A percentile compares a stretch with the other conserved stretches of the same genome.
These are phyloP conservation scores for Neoitamus cyanurus DNA, from an alignment of 2,888 invertebrate genomes.

Conservation along the genomic window DNA sequence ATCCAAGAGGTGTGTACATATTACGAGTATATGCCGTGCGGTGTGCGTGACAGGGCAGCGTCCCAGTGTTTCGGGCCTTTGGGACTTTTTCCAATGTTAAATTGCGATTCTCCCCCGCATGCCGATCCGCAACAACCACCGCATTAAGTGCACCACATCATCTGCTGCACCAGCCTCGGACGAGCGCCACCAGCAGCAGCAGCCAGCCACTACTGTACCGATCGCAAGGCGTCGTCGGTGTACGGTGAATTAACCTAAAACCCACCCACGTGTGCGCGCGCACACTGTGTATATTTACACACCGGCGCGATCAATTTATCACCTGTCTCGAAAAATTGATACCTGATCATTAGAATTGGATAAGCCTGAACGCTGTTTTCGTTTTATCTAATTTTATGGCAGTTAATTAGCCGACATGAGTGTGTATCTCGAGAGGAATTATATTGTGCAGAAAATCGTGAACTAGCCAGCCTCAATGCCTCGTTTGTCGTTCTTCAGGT, in stretches of 20 bases:
- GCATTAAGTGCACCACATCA: too few relatives aligned
- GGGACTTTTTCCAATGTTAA: too few relatives aligned
- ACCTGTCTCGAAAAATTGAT: constrained; percentile 48
- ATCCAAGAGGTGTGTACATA: too few relatives aligned
- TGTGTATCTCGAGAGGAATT: neutral
- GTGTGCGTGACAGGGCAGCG: too few relatives aligned
- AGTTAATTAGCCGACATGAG: constrained; percentile 39
- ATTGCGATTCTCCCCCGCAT: too few relatives aligned
- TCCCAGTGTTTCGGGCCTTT: too few relatives aligned
- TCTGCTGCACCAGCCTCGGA: too few relatives aligned
- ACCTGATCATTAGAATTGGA: constrained; percentile 39
- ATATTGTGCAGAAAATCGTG: neutral
- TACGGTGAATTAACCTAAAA: neutral
- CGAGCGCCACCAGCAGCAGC: too few relatives aligned
- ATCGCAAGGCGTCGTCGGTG: neutral
- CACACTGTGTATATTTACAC: neutral
- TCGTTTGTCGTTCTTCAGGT: too few relatives aligned
- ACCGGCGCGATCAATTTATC: constrained; percentile 43
- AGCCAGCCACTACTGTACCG: too few relatives aligned
- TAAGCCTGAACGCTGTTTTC: constrained; percentile 36
- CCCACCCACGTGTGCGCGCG: constrained; percentile 34
- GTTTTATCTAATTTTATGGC: constrained; percentile 46
- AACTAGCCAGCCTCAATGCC: neutral
- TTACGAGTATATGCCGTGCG: too few relatives aligned
- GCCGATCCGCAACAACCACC: too few relatives aligned